Conservation (phyloP, 2,888 invertebrate species). For the Cerastis leucographa region DNA sequence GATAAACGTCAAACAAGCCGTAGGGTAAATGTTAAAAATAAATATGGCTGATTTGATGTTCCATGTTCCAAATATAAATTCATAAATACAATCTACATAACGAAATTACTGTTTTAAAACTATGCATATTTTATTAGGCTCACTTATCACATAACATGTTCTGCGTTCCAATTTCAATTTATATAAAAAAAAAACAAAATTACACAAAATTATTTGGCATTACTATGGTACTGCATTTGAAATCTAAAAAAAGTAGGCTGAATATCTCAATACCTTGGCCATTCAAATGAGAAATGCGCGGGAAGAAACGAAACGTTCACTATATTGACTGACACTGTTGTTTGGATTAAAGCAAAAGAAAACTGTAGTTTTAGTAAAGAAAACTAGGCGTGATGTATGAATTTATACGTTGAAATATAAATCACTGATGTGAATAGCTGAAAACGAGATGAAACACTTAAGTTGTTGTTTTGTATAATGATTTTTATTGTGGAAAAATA, state of each 20-base stretch:
- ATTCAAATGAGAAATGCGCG: not conserved
- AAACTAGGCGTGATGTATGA: not conserved
- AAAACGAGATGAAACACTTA: not conserved
- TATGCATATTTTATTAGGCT: not conserved
- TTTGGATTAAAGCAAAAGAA: not conserved
- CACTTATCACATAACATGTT: not conserved
- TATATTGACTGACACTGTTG: not conserved
- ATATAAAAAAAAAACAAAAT: not conserved
- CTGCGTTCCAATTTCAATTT: conserved; percentile 19
- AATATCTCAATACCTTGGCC: conserved; percentile 13
- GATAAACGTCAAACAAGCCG: too few species aligned
- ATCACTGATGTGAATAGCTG: not conserved
- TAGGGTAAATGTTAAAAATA: not conserved
- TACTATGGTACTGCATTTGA: not conserved
- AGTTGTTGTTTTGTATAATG: not conserved
- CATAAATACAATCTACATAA: conserved; percentile 1
- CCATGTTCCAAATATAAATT: conserved; percentile 4
- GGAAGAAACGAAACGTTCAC: not conserved
- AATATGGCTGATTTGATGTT: not conserved
- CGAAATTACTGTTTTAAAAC: not conserved
- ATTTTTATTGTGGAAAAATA: not conserved
- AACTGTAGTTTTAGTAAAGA: not conserved
- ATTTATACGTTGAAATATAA: not conserved
- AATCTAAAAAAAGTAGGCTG: not conserved
- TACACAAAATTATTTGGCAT: not conserved